These are phyloP conservation scores for Polymixis lichenea DNA, from an alignment of 2,888 invertebrate genomes.

Conservation along the genomic window DNA sequence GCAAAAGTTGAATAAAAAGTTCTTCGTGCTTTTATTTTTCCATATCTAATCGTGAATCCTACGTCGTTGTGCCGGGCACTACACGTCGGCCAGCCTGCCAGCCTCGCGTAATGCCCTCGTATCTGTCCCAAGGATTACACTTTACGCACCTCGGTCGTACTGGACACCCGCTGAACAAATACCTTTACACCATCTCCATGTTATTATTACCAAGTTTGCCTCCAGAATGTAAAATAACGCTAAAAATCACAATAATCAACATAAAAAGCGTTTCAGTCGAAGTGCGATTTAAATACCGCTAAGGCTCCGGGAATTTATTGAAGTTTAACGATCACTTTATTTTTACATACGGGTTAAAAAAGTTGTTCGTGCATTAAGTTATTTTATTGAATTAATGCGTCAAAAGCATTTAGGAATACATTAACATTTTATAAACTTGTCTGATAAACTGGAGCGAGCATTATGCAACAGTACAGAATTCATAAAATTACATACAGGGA, in stretches of 20 bases:
- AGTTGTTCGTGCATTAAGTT: background rate
- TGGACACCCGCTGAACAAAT: slow-evolving; percentile 65
- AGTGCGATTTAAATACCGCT: slow-evolving; percentile 49
- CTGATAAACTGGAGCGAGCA: slow-evolving; percentile 11
- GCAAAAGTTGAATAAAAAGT: slow-evolving; percentile 5
- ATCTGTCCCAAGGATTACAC: slow-evolving; percentile 73
- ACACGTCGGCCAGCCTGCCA: background rate
- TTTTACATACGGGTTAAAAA: slow-evolving; percentile 26
- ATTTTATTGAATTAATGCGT: slow-evolving; percentile 44
- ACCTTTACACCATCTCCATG: slow-evolving; percentile 49
- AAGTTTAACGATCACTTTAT: slow-evolving; percentile 46
- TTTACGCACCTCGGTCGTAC: slow-evolving; percentile 73
- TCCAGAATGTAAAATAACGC: slow-evolving; percentile 58
- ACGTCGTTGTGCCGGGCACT: slow-evolving; percentile 15
- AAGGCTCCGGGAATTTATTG: slow-evolving; percentile 38
- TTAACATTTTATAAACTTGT: slow-evolving; percentile 36
- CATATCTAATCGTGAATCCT: slow-evolving; percentile 48
- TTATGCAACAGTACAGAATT: slow-evolving; percentile 27
- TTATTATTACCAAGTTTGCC: slow-evolving; percentile 61
- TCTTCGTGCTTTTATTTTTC: slow-evolving; percentile 9
- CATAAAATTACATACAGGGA: slow-evolving; percentile 10
- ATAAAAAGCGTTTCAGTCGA: slow-evolving; percentile 40
- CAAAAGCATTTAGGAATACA: slow-evolving; percentile 31
- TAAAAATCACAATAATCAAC: slow-evolving; percentile 58
- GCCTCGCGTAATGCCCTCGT: slow-evolving; percentile 67